A percentile compares a stretch with the other conserved stretches of the same genome.
Conservation (phyloP, 2,797 vertebrate genomes). For the Cyprinella venusta region DNA sequence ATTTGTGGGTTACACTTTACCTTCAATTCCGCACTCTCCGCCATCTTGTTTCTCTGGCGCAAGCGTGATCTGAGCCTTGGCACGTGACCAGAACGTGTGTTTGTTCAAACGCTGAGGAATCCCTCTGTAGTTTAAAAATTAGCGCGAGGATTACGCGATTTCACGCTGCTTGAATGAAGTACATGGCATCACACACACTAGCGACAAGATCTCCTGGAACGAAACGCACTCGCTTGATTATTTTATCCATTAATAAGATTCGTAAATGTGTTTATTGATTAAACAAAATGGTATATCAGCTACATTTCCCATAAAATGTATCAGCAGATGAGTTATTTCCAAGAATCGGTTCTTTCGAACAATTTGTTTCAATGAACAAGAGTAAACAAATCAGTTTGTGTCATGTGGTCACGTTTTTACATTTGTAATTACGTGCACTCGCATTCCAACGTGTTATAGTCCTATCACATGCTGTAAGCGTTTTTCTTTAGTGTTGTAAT, state of each 20-base stretch:
- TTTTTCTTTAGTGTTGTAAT: not conserved
- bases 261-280: not conserved
- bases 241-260: not conserved
- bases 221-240: not conserved
- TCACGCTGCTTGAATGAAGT: not conserved
- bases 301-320: not conserved
- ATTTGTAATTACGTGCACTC: not conserved
- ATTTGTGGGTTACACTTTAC: slow-evolving; percentile 88
- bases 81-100: slow-evolving; percentile 68
- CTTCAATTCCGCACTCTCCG: slow-evolving; percentile 99
- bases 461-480: not conserved
- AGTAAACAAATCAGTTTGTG: not conserved
- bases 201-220: not conserved
- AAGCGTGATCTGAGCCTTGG: slow-evolving; percentile 80
- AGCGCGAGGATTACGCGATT: slow-evolving; percentile 42
- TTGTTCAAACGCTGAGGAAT: slow-evolving; percentile 35
- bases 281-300: not conserved
- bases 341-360: not conserved
- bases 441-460: not conserved
- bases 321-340: not conserved
- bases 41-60: slow-evolving; percentile 96
- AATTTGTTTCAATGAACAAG: not conserved
- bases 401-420: not conserved
- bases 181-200: not conserved
- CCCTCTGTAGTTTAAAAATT: slow-evolving; percentile 49